Evolutionary conservation across 2,113 vertebrate species (phyloP).

Genomic region (Gopherus evgoodei): DNA sequence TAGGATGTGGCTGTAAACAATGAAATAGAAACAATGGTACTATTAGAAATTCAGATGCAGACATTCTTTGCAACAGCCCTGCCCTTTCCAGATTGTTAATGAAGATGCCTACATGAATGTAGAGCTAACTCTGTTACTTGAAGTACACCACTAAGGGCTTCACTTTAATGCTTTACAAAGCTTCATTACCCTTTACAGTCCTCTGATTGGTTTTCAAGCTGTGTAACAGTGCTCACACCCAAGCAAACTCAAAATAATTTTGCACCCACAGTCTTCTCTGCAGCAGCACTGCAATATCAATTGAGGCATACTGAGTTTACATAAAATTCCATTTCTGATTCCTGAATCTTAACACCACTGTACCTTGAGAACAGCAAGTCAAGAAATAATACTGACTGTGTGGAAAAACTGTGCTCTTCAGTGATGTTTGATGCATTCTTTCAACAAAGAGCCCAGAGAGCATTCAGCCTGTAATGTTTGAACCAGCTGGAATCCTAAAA

Average conservation of each 20-base stretch:
- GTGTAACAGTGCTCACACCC: background rate
- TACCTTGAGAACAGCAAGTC: background rate
- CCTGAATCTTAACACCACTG: background rate
- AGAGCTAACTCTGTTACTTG: background rate
- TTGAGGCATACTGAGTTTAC: background rate
- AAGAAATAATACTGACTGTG: background rate
- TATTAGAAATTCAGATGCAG: background rate
- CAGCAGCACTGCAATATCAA: background rate
- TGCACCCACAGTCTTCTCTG: background rate
- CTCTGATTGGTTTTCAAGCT: background rate
- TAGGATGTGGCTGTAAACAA: background rate
- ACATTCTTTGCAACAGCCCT: background rate
- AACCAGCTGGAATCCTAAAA: background rate
- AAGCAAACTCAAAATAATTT: rapidly evolving
- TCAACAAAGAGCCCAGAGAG: background rate
- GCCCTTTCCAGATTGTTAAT: background rate
- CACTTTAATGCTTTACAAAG: background rate
- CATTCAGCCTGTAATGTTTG: background rate
- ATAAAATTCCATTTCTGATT: background rate
- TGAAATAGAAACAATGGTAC: background rate
- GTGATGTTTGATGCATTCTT: background rate
- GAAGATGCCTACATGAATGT: background rate
- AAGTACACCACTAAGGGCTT: background rate
- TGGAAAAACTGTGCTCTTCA: background rate
- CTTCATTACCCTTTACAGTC: background rate